Conservation (phyloP, 2,797 vertebrate genomes). For the Dryobates pubescens region DNA sequence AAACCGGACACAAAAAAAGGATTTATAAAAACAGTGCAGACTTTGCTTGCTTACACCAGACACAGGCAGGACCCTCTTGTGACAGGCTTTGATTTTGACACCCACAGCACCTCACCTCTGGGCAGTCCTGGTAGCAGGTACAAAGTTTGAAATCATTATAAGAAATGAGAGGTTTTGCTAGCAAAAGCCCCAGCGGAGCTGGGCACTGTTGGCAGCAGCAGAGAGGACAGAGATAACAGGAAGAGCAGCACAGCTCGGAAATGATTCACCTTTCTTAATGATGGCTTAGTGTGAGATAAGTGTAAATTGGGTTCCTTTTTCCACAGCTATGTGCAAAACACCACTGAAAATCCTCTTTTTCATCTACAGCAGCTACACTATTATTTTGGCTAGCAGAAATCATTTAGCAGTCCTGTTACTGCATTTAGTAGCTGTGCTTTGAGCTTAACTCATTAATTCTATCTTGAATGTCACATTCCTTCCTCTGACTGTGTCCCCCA, state of each 20-base stretch:
- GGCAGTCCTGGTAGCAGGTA: background rate
- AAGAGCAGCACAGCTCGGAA: background rate
- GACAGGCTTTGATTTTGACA: background rate
- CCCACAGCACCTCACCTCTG: background rate
- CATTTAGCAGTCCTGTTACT: background rate
- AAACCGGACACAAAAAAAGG: background rate
- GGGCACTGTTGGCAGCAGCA: background rate
- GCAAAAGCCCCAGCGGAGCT: background rate
- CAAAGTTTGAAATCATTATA: background rate
- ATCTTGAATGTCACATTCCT: background rate
- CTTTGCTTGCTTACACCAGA: background rate
- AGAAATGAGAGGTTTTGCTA: background rate
- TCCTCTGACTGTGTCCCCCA: background rate
- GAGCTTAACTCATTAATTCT: background rate
- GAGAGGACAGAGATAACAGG: background rate
- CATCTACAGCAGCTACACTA: background rate
- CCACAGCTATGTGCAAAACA: fast-evolving
- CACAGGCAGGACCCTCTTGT: background rate
- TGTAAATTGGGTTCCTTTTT: background rate
- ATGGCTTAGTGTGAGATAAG: background rate
- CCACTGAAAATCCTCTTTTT: background rate
- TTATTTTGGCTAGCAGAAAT: background rate
- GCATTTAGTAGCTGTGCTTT: background rate
- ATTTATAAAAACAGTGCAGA: background rate
- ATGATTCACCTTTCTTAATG: background rate